A percentile compares a stretch with the other conserved stretches of the same genome.
Conservation (phyloP, 2,888 invertebrate genomes). For the Cephus nigrinus region DNA sequence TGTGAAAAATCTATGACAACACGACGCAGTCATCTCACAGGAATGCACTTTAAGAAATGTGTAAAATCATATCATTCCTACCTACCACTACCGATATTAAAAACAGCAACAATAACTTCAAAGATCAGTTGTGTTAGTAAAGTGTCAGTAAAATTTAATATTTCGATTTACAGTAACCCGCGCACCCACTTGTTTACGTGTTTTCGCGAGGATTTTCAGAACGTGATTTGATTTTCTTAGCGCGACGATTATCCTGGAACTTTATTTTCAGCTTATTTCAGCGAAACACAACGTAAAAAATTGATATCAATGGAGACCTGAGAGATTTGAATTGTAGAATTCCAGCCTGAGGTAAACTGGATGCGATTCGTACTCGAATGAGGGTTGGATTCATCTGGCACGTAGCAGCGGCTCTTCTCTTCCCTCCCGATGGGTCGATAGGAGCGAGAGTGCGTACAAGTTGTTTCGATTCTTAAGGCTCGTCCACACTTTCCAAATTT, state of each 20-base stretch:
- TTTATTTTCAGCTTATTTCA: neutral
- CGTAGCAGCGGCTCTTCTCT: conserved; percentile 32
- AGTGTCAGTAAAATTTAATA: neutral
- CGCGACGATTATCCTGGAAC: neutral
- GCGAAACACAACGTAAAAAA: neutral
- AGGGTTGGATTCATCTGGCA: conserved; percentile 40
- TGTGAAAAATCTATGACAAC: neutral
- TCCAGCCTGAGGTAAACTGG: neutral
- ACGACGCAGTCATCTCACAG: neutral
- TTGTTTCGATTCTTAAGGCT: conserved; percentile 29
- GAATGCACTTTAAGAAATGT: neutral
- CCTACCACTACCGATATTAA: neutral
- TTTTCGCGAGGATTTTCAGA: neutral
- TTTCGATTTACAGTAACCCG: neutral
- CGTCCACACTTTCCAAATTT: conserved; percentile 9
- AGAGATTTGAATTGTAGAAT: neutral
- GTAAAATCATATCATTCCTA: neutral
- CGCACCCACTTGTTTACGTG: neutral
- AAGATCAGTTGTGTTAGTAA: too few relatives aligned
- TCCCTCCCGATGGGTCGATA: conserved; percentile 53
- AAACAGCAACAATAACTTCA: too few relatives aligned
- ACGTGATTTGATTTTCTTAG: neutral
- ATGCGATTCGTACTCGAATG: conserved; percentile 26
- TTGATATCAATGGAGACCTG: neutral
- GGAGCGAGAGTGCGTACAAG: conserved; percentile 60